Conservation (phyloP, 2,888 invertebrate species). For the Drosophila neutralis region DNA sequence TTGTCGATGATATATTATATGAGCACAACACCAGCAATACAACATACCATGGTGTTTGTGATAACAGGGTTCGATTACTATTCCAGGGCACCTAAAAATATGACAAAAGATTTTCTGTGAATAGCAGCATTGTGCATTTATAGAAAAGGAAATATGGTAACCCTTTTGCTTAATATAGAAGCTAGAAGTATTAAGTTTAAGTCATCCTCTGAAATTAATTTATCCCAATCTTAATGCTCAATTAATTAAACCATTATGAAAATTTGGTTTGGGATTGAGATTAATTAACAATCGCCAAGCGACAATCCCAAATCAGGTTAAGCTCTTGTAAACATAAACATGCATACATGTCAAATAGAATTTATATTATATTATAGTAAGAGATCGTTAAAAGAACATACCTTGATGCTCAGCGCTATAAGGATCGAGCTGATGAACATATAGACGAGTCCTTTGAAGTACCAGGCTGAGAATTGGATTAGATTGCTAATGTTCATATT, state of each 20-base stretch:
- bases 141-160: neutral
- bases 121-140: neutral
- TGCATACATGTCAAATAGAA: neutral
- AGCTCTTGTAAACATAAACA: no score
- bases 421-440: constrained; percentile 87
- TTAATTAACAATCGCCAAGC: neutral
- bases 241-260: neutral
- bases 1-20: constrained; percentile 89
- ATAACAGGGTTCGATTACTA: constrained; percentile 87
- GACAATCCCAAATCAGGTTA: neutral
- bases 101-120: neutral
- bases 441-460: constrained; percentile 89
- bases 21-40: constrained; percentile 89
- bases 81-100: constrained; percentile 83
- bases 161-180: no score
- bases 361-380: neutral
- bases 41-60: constrained; percentile 88
- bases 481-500: constrained; percentile 86
- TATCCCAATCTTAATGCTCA: neutral
- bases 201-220: neutral
- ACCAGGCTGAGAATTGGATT: constrained; percentile 94
- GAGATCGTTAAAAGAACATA: constrained; percentile 21
- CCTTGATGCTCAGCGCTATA: constrained; percentile 86
- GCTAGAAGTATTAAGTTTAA: neutral
- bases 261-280: neutral